A percentile compares a stretch with the other conserved stretches of the same genome.
Conservation (phyloP, 37 sponge, comb jelly and placozoan species). For the Halichondria panicea region DNA sequence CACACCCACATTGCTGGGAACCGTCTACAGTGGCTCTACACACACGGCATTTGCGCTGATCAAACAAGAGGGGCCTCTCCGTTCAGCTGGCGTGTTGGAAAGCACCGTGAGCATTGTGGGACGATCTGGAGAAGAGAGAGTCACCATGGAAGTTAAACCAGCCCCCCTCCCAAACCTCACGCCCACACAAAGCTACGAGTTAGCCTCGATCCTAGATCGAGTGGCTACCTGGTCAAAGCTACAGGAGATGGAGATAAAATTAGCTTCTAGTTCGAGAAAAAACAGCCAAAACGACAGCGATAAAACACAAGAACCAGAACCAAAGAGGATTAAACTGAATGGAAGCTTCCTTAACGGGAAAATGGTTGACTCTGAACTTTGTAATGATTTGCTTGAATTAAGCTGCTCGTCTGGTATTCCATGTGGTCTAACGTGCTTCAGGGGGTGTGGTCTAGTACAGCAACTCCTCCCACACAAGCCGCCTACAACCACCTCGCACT, state of each 20-base stretch:
- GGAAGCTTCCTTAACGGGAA: neutral
- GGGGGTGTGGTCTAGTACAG: neutral
- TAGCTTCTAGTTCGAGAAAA: slow-evolving; percentile 17
- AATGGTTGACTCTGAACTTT: neutral
- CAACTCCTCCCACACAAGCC: no score
- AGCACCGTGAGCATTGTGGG: slow-evolving; percentile 23
- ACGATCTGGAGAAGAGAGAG: slow-evolving; percentile 4
- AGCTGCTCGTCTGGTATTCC: slow-evolving; percentile 32
- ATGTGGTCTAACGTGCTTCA: slow-evolving; percentile 34
- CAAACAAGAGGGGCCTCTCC: neutral
- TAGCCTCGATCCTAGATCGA: neutral
- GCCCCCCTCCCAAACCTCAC: slow-evolving; percentile 8
- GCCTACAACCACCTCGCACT: no score
- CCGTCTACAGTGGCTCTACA: slow-evolving; percentile 25
- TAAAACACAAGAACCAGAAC: slow-evolving; percentile 2
- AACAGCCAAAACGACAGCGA: slow-evolving; percentile 22
- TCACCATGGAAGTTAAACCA: slow-evolving; percentile 2
- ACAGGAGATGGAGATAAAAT: slow-evolving; percentile 19
- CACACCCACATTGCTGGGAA: slow-evolving; percentile 14
- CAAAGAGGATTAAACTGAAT: slow-evolving; percentile 42
- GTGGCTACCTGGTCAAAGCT: slow-evolving; percentile 32
- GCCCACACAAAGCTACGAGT: slow-evolving; percentile 7
- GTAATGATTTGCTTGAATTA: slow-evolving; percentile 14
- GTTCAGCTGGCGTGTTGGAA: neutral
- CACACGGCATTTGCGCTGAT: slow-evolving; percentile 44